Base-by-base conservation (phyloP, 2,113 vertebrate genomes). In the Gadus chalcogrammus region DNA sequence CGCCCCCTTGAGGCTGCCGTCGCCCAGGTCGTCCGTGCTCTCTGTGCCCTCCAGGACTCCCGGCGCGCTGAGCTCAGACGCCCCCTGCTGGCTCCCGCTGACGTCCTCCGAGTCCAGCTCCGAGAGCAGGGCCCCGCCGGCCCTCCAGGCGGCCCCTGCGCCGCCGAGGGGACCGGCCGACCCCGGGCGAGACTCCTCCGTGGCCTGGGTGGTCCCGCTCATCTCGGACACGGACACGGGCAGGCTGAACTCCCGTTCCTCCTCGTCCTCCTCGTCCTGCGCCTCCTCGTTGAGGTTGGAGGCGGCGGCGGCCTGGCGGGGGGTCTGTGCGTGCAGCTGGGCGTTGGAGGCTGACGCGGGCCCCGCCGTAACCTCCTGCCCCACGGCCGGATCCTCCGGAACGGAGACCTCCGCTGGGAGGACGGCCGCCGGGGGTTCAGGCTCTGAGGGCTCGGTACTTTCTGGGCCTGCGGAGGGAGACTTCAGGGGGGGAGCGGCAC, bases 41-140 rank as follows among this genome's bases (percentile, higher is more conserved):
- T 93, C 92, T 0, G 91, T 92, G 38, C 92, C 91, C 75, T 93
- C 92, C 72, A 93, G 75, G 42, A 93, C 88, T 1, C 91, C 92
- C 0, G 91, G 92, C 4, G 92, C 91, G 1, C 92, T 93, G 48
- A 92, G 65, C 64, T 93, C 91, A 0, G 92, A 92, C 0, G 89
- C 90, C 0, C 92, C 91, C 65, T 92, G 92, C 71, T 93, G 92
- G 75, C 92, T 93, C 72, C 88, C 90, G 16, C 92, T 93, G 1
- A 91, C 90, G 11, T 93, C 92, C 70, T 93, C 92, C 9, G 92
- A 93, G 81, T 93, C 92, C 68, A 92, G 77, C 75, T 93, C 92
- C 1, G 91, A 92, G 1, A 85, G 62, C 77, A 92, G 69, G 62
- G 86, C 85, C 0, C 90, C 89, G 0, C 90, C 70, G 0, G 86